A percentile compares a stretch with the other conserved stretches of the same genome.
These are phyloP conservation scores for Premnoplex brunnescens DNA, from an alignment of 2,797 vertebrate genomes.

Conservation along the genomic window DNA sequence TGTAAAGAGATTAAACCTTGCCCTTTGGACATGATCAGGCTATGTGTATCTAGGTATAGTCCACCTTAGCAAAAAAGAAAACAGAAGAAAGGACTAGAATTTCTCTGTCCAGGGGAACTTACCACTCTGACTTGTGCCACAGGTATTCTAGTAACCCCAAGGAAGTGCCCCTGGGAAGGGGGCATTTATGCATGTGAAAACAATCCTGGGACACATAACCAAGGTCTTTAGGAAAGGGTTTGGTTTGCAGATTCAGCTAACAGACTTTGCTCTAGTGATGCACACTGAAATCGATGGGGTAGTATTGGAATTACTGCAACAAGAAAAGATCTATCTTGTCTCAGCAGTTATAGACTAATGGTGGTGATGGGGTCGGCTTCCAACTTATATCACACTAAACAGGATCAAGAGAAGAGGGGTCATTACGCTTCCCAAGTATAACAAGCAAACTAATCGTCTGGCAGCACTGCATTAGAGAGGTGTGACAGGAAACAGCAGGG, in stretches of 20 bases:
- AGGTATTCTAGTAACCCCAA: background rate
- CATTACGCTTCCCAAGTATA: rapidly evolving
- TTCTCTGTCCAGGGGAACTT: background rate
- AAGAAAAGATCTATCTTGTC: background rate
- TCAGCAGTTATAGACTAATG: background rate
- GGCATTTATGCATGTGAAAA: background rate
- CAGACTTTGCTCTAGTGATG: background rate
- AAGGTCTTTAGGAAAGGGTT: background rate
- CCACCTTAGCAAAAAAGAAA: background rate
- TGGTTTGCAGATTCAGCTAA: background rate
- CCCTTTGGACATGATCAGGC: background rate
- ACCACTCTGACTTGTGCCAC: background rate
- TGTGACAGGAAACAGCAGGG: rapidly evolving
- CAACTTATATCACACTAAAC: background rate
- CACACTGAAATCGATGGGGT: background rate
- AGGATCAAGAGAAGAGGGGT: background rate
- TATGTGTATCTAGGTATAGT: background rate
- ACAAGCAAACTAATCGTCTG: background rate
- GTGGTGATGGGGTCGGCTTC: rapidly evolving
- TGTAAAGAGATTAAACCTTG: background rate
- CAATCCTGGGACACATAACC: background rate
- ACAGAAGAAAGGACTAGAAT: background rate
- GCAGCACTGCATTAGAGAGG: background rate
- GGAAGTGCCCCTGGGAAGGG: rapidly evolving
- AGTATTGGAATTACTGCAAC: background rate